Evolutionary conservation across 2,797 vertebrate species (phyloP).

Genomic region (Glyptemys insculpta): DNA sequence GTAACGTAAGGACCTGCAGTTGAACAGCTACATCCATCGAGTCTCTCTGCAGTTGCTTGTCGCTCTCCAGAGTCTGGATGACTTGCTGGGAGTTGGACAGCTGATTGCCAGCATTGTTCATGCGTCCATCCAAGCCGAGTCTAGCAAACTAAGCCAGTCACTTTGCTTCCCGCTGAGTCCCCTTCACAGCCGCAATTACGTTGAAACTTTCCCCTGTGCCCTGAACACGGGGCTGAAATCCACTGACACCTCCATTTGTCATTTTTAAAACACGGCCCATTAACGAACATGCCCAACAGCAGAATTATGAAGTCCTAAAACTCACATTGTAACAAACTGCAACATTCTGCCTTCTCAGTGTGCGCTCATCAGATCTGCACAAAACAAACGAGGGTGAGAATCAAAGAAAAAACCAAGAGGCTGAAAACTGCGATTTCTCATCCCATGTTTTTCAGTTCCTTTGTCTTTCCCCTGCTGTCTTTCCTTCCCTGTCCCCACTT

Average conservation of each 20-base stretch:
- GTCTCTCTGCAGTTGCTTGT: not conserved
- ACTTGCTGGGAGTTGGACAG: not conserved
- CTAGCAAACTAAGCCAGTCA: not conserved
- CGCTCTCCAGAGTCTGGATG: not conserved
- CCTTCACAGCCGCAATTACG: not conserved
- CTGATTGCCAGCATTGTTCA: not conserved
- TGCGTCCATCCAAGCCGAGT: not conserved
- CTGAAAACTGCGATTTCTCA: not conserved
- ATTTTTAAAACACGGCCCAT: not conserved
- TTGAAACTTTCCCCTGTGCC: too few species aligned
- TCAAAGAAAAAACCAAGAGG: not conserved
- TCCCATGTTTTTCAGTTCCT: not conserved
- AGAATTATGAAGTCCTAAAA: not conserved
- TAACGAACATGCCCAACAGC: not conserved
- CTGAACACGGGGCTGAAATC: not conserved
- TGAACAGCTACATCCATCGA: not conserved
- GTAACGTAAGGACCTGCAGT: not conserved
- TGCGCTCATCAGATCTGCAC: not conserved
- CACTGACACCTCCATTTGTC: not conserved
- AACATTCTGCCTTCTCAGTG: not conserved
- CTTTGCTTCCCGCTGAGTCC: not conserved
- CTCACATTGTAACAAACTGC: not conserved
- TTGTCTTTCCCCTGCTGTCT: not conserved
- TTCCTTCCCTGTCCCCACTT: not conserved
- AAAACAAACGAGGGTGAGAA: not conserved